Percentiles rank a stretch among this genome's conserved stretches.
Evolutionary conservation across 2,888 invertebrate species (phyloP).

Genomic region (Polymixis flavicincta): DNA sequence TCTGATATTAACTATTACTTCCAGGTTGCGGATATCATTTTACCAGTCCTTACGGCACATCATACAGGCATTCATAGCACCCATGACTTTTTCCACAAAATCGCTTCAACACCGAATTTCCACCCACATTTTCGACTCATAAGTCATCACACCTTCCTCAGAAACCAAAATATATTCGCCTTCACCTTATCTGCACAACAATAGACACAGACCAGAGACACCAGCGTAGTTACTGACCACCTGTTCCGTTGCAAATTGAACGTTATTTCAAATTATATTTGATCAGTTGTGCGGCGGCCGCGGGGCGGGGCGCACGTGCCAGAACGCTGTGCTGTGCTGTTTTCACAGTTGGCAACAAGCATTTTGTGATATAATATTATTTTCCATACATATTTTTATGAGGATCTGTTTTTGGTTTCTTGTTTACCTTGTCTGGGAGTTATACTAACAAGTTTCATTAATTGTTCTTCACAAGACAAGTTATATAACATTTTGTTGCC

Average conservation of each 20-base stretch:
- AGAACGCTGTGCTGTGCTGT: constrained; percentile 23
- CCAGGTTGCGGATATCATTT: neutral
- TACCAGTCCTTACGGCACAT: neutral
- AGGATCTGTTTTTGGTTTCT: constrained; percentile 44
- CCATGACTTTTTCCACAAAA: neutral
- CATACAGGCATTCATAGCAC: neutral
- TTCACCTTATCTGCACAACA: constrained; percentile 42
- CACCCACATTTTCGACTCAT: neutral
- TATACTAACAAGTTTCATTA: neutral
- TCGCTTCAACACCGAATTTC: neutral
- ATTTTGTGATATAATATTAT: constrained; percentile 43
- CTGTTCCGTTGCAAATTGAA: constrained; percentile 63
- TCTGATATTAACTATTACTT: neutral
- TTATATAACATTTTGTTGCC: neutral
- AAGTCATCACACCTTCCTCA: constrained; percentile 2
- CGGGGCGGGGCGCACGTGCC: constrained; percentile 50
- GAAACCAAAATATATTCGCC: constrained; percentile 2
- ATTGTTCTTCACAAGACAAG: neutral
- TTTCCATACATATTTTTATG: constrained; percentile 22
- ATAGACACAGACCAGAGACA: constrained; percentile 57
- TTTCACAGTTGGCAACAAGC: constrained; percentile 54
- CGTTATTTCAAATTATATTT: constrained; percentile 63
- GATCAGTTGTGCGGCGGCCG: constrained; percentile 54
- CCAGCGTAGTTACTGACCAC: constrained; percentile 51
- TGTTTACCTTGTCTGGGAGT: constrained; percentile 46